Evolutionary conservation across 2,113 vertebrate genomes (phyloP).

Genomic region (Bos indicus): DNA sequence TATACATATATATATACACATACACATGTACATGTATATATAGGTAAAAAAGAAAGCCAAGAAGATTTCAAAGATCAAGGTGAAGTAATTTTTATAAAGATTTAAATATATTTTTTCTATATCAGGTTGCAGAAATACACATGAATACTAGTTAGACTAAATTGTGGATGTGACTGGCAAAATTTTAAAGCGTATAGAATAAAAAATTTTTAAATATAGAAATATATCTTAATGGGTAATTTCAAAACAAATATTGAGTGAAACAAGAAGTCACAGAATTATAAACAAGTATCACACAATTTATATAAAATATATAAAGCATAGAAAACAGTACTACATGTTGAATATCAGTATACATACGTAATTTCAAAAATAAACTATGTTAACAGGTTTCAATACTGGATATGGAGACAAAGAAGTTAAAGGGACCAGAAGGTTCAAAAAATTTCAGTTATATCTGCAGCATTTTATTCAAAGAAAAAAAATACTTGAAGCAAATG

Average conservation of each 20-base stretch:
- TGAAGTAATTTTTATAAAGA: not conserved
- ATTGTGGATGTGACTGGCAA: not conserved
- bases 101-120: not conserved
- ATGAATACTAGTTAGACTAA: not conserved
- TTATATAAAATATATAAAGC: not conserved
- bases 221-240: not conserved
- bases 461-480: not conserved
- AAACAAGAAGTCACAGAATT: not conserved
- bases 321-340: not conserved
- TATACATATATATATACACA: not conserved
- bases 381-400: not conserved
- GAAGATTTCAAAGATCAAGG: not conserved
- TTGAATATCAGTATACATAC: not conserved
- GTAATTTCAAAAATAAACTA: not conserved
- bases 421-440: not conserved
- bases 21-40: not conserved
- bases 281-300: not conserved
- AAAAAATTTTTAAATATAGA: not conserved
- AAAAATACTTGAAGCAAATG: not conserved
- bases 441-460: not conserved
- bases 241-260: not conserved
- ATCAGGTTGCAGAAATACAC: not conserved
- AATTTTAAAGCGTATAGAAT: not conserved
- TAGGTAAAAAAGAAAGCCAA: not conserved
- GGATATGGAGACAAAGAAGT: not conserved